phyloP scores from a whole-genome alignment of 2,113 vertebrate genomes.

The Cyprichromis sp. region DNA sequence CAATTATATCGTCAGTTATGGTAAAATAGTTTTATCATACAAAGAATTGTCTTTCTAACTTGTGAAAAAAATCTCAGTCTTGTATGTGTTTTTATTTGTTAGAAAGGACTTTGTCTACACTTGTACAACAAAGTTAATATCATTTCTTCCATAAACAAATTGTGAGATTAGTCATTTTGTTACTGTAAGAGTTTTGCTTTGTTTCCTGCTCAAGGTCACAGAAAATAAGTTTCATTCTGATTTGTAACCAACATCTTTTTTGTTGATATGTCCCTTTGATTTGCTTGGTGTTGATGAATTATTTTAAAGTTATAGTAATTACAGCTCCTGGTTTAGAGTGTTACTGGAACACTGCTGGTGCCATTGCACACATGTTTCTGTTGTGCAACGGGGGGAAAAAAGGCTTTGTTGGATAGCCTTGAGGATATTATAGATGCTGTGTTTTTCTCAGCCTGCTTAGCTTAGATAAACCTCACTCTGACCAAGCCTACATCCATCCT shows the following conservation, averaged over 20 bases:
- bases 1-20: background rate
- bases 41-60: background rate
- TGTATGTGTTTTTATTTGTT: background rate
- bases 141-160: background rate
- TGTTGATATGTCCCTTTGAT: conserved; percentile 6
- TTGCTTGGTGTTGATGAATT: conserved; percentile 18
- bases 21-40: background rate
- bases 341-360: background rate
- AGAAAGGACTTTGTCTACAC: background rate
- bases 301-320: conserved; percentile 9
- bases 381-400: conserved; percentile 48
- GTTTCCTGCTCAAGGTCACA: conserved; percentile 50
- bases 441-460: conserved; percentile 76
- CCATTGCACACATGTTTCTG: background rate
- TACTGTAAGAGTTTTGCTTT: background rate
- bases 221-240: conserved; percentile 29
- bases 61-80: background rate
- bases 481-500: conserved; percentile 76
- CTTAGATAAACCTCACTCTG: conserved; percentile 82
- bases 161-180: background rate
- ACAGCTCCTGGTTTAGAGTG: conserved; percentile 14
- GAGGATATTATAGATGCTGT: conserved; percentile 76
- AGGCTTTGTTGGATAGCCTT: conserved; percentile 76
- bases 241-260: conserved; percentile 27
- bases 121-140: background rate